Percentiles rank a stretch among this genome's conserved stretches.
These are phyloP conservation scores for Chromobotia macracanthus DNA, from an alignment of 2,797 vertebrate species.

Conservation along the genomic window DNA sequence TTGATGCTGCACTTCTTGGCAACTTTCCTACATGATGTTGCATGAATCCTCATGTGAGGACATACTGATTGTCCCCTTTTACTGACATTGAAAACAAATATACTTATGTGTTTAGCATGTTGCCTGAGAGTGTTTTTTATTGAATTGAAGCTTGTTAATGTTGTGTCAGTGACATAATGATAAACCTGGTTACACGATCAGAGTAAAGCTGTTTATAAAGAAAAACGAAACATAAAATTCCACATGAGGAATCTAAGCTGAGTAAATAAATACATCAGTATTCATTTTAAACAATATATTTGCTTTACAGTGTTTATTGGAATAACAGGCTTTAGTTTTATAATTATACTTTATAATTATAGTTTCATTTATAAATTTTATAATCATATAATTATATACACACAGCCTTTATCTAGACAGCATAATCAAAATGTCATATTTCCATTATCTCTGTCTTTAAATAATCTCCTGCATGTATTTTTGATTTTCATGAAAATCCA, in stretches of 20 bases:
- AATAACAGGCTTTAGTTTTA: neutral
- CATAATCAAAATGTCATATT: neutral
- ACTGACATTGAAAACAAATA: conserved; percentile 71
- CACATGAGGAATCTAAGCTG: neutral
- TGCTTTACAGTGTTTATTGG: neutral
- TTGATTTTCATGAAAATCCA: too few relatives aligned
- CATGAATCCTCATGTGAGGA: conserved; percentile 79
- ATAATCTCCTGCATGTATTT: neutral
- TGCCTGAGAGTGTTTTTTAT: conserved; percentile 58
- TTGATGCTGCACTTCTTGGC: conserved; percentile 57
- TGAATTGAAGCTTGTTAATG: conserved; percentile 11
- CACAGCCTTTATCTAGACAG: neutral
- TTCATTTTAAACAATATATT: neutral
- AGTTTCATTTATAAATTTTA: neutral
- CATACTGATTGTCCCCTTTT: conserved; percentile 75
- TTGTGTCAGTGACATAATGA: conserved; percentile 7
- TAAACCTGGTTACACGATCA: conserved; percentile 5
- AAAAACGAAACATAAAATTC: neutral
- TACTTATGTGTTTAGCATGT: conserved; percentile 74
- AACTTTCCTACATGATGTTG: conserved; percentile 76
- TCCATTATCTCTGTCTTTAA: neutral
- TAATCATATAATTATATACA: neutral
- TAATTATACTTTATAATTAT: neutral
- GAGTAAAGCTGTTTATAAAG: neutral
- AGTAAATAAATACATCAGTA: neutral